Evolutionary conservation across 2,888 invertebrate genomes (phyloP), one percentile per base, ranked within the genome.

Genomic region (Melieria picta): DNA sequence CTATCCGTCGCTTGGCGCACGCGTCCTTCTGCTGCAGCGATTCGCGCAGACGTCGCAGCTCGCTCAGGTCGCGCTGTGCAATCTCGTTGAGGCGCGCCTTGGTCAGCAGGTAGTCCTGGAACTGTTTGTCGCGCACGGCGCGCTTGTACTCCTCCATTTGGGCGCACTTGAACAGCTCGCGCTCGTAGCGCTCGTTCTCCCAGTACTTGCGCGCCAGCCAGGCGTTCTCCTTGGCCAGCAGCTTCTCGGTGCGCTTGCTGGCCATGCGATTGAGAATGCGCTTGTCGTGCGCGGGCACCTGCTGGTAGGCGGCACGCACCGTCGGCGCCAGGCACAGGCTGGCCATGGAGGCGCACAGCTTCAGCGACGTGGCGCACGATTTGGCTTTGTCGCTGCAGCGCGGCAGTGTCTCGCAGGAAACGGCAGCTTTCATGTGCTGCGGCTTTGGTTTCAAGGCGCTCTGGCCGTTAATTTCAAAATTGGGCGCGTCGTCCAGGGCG

Each of bases 251-350:
- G 0, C 87, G 83, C 74, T 85, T 86, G 11, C 78, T 82, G 1
- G 85, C 86, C 87, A 87, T 87, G n/a, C 87, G 81, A 75, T 87
- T 86, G 1, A 87, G 79, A 69, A 87, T 87, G 73, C 83, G 84
- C 74, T 86, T 83, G 71, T 87, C 87, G 72, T 86, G 86, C 43
- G 79, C 78, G 0, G 87, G 83, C 58, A 87, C 80, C 72, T 81
- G 81, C 4, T 80, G 79, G 56, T 82, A 86, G 3, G 86, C 85
- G 9, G 82, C 81, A 0, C 79, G 80, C 45, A 86, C 80, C 3
- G 80, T 80, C 0, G 86, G 85, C 13, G 81, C 82, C 52, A 86
- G 74, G 48, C 87, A 87, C 42, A 86, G 77, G 76, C 81, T 86
- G 30, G 83, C 84, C 84, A 86, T 84, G 16, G 86, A 83, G 55